These are phyloP conservation scores for Bradysia coprophila DNA, from an alignment of 1,140 invertebrate species.

Conservation along the genomic window DNA sequence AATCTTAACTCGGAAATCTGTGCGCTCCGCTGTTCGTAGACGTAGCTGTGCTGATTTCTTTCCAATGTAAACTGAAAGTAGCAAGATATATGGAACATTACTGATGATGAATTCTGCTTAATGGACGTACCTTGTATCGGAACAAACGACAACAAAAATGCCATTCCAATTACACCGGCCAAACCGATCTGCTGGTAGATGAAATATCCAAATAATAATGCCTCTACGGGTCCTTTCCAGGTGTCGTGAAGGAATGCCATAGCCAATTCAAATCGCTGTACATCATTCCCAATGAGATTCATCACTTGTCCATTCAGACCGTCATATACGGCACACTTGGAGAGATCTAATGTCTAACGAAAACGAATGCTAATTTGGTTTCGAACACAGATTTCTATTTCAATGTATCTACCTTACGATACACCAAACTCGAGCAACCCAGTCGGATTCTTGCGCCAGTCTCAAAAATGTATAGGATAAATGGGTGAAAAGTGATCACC, in stretches of 20 bases:
- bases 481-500: conserved; percentile 58
- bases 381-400: not conserved
- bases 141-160: conserved; percentile 60
- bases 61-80: conserved; percentile 39
- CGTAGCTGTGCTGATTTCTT: conserved; percentile 41
- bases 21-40: conserved; percentile 30
- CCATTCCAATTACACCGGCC: conserved; percentile 56
- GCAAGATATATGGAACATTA: conserved; percentile 8
- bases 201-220: conserved; percentile 49
- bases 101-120: too few species aligned
- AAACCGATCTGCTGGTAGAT: conserved; percentile 54
- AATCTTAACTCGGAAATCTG: conserved; percentile 63
- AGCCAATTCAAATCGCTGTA: conserved; percentile 47
- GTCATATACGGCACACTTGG: conserved; percentile 47
- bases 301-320: conserved; percentile 71
- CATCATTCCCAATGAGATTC: conserved; percentile 75
- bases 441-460: conserved; percentile 57
- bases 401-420: conserved; percentile 45
- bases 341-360: conserved; percentile 28
- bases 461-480: conserved; percentile 51
- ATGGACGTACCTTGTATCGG: conserved; percentile 56
- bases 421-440: conserved; percentile 61
- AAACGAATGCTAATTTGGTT: not conserved
- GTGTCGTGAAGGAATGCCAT: conserved; percentile 45
- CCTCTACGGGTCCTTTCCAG: conserved; percentile 58